Base-by-base conservation (phyloP, 2,113 vertebrate species). In the Centropristis striata region DNA sequence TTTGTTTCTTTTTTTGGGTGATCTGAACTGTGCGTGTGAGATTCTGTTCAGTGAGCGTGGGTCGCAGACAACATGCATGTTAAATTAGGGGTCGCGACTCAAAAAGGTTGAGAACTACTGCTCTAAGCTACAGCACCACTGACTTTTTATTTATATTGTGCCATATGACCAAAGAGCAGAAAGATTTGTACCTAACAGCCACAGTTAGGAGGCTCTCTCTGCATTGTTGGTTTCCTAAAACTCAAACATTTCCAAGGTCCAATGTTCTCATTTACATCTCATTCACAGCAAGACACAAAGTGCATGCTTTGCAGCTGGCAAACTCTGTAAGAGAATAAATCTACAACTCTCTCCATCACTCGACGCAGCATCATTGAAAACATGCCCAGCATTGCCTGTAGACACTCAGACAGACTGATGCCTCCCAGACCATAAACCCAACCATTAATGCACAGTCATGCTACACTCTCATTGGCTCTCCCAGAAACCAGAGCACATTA, bases 361-460 rank as follows among this genome's bases (percentile, higher is more conserved):
- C 23, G 44, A 51, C 41, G 60, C 61, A 71, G 37, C 58, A 70
- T 32, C 60, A 72, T 50, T 61, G 0, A 5, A 54, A 54, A 42
- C 14, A 58, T n/a, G 49, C 51, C 20, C 41, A 76, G n/a, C 50
- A 59, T 23, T 18, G 16, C n/a, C 44, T 25, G 9, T 47, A 28
- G 23, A 58, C 27, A 42, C 20, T 32, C 12, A 50, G 13, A 46
- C 12, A 50, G 13, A 46, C 4, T n/a, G 41, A 66, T 23, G 54
- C 59, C 14, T 76, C 7, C 39, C 51, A 71, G 61, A 58, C 44
- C 23, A 53, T 32, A 49, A 78, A 55, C 3, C 41, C 27, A 41
- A n/a, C 12, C 36, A 55, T 84, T 57, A 51, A 82, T 70, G 63
- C 67, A 78, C 15, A 61, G 41, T 59, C 65, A 79, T 32, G 53